Conservation (phyloP, 2,888 invertebrate species). For the Caenorhabditis auriculariae region DNA sequence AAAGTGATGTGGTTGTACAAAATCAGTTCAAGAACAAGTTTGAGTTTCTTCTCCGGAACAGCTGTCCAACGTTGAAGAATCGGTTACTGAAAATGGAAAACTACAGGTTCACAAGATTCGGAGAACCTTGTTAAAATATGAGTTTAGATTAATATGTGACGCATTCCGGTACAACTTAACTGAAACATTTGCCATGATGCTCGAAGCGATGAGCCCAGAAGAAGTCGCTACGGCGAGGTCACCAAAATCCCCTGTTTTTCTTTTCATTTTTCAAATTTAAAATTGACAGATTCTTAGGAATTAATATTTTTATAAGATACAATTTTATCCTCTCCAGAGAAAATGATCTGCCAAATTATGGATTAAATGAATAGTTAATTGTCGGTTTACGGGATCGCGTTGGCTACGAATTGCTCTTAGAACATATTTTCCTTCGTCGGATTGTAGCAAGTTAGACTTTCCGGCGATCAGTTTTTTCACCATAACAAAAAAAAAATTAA, state of each 20-base stretch:
- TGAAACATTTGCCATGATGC: constrained; percentile 32
- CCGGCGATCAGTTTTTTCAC: no score
- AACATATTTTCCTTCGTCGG: no score
- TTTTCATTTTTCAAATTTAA: not conserved
- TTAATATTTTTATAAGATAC: no score
- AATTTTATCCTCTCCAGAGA: constrained; percentile 7
- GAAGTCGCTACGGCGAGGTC: constrained; percentile 33
- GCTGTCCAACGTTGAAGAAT: constrained; percentile 28
- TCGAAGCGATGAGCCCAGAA: constrained; percentile 23
- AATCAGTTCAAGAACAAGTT: constrained; percentile 34
- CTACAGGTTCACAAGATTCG: constrained; percentile 20
- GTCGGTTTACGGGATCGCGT: no score
- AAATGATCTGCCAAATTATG: no score
- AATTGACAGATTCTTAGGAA: not conserved
- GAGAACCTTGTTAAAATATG: constrained; percentile 2
- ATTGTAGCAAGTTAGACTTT: no score
- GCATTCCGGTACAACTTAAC: constrained; percentile 39
- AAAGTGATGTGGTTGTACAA: constrained; percentile 28
- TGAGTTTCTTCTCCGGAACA: constrained; percentile 39
- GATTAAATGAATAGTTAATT: no score
- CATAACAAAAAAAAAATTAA: no score
- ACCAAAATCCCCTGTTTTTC: not conserved
- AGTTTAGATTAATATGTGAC: constrained; percentile 39
- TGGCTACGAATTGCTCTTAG: no score
- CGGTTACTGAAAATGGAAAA: constrained; percentile 31